Evolutionary conservation across 1,140 invertebrate genomes (phyloP), one percentile per base, ranked within the genome.

Genomic region (Drosophila orosa): DNA sequence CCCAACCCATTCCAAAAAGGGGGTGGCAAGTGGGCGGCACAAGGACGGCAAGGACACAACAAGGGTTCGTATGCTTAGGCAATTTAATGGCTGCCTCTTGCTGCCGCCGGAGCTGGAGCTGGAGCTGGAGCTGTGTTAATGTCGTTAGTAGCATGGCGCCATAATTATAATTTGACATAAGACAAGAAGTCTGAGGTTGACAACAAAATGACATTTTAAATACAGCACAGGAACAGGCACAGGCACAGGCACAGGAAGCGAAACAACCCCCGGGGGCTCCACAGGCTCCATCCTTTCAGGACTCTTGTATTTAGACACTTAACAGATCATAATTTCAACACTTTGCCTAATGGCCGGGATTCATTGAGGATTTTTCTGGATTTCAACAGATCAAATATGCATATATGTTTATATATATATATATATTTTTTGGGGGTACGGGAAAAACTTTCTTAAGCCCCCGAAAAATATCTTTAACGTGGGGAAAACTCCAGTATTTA

Each of bases 131-230:
- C 66, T 37, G 77, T 72, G 78, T 78, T 90, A 86, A 84, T 86
- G 85, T 90, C 87, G 81, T 90, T 90, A 90, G 84, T 90, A 86
- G 81, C 81, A 90, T 90, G 86, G 85, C 84, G 85, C 84, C 84
- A 89, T 89, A 89, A 90, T 90, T 90, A 90, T 90, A 90, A 90
- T 90, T 90, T 90, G 89, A 90, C 89, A 80, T 82, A 91, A 90
- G 81, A 90, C 89, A 90, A 91, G 89, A 90, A 90, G 89, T 90
- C 89, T 90, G 89, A 90, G 89, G 89, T 87, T 90, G 89, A 90
- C 89, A 90, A 87, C 89, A 90, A 87, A 90, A 90, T 90, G 89
- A 90, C 87, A 90, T 89, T 91, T 90, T 91, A 89, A 90, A 91
- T 85, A 85, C 56, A 72, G 39, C 37, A 54, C 50, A 55, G 48